Evolutionary conservation across 2,113 vertebrate species (phyloP).

Genomic region (Lepidothrix coronata): DNA sequence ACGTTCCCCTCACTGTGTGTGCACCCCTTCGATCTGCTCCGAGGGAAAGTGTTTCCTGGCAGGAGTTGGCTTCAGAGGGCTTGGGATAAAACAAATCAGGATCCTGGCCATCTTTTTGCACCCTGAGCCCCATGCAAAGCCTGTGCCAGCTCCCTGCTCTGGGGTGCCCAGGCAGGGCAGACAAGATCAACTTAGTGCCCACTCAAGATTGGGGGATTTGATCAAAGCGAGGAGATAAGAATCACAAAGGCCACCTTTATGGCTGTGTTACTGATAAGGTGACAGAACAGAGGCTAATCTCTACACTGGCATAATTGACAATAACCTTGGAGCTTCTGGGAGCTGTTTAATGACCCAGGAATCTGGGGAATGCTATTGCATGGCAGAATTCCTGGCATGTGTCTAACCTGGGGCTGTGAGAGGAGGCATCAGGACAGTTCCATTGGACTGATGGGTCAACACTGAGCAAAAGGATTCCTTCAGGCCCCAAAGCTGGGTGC

Average conservation of each 20-base stretch:
- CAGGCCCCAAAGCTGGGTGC: neutral
- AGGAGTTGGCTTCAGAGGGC: neutral
- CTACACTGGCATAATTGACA: slow-evolving; percentile 36
- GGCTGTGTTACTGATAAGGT: slow-evolving; percentile 35
- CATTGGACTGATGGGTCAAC: neutral
- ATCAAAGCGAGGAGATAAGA: slow-evolving; percentile 22
- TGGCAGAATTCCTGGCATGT: neutral
- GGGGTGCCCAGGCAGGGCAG: neutral
- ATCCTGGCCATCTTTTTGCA: neutral
- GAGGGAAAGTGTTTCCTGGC: neutral
- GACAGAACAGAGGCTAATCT: slow-evolving; percentile 8
- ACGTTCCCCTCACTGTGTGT: accelerated
- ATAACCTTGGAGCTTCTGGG: slow-evolving; percentile 30
- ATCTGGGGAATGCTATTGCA: slow-evolving; percentile 28
- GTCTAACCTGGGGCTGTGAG: neutral
- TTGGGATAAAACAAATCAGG: neutral
- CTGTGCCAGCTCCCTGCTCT: neutral
- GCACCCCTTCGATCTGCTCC: neutral
- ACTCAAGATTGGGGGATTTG: neutral
- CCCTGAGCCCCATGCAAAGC: neutral
- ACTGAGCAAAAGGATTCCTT: neutral
- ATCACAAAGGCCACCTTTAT: slow-evolving; percentile 29
- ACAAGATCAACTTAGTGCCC: neutral
- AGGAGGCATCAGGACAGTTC: neutral
- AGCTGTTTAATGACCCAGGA: slow-evolving; percentile 30